Percentiles rank a stretch among this genome's conserved stretches.
phyloP scores from a whole-genome alignment of 2,113 vertebrate genomes.

The Paradoxurus hermaphroditus region DNA sequence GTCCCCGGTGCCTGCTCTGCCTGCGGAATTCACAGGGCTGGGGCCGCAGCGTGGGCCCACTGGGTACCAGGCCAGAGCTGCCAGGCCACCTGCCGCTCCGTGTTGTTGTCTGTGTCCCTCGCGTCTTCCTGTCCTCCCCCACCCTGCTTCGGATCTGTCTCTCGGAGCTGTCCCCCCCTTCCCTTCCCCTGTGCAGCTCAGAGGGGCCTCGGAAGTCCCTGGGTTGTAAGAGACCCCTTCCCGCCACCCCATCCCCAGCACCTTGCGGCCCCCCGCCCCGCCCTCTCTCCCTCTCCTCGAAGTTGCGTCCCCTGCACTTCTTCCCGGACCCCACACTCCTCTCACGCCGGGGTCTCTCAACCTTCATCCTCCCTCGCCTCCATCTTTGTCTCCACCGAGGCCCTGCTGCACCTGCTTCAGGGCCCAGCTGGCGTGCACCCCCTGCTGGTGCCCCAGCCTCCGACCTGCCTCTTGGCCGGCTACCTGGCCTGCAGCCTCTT shows the following conservation, averaged over 20 bases:
- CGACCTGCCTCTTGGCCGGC: no score
- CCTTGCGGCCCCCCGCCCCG: no score
- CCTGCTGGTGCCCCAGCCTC: neutral
- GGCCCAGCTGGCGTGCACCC: fast-evolving
- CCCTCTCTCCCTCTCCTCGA: neutral
- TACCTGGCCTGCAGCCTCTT: neutral
- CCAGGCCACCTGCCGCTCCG: neutral
- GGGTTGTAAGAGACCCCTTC: fast-evolving
- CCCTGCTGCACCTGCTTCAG: neutral
- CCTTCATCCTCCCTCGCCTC: neutral
- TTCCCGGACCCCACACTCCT: fast-evolving
- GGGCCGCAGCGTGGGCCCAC: no score
- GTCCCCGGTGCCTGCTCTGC: no score
- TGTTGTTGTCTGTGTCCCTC: no score
- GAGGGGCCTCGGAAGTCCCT: neutral
- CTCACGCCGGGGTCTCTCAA: neutral
- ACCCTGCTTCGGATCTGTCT: neutral
- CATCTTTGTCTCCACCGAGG: fast-evolving
- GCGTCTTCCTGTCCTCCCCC: fast-evolving
- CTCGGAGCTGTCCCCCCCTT: neutral
- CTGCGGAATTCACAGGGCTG: neutral
- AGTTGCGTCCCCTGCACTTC: fast-evolving
- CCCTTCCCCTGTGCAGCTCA: neutral
- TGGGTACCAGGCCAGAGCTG: neutral
- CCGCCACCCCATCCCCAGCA: no score